A percentile compares a stretch with the other conserved stretches of the same genome.
Conservation (phyloP, 2,797 vertebrate genomes). For the Sebastes taczanowskii region DNA sequence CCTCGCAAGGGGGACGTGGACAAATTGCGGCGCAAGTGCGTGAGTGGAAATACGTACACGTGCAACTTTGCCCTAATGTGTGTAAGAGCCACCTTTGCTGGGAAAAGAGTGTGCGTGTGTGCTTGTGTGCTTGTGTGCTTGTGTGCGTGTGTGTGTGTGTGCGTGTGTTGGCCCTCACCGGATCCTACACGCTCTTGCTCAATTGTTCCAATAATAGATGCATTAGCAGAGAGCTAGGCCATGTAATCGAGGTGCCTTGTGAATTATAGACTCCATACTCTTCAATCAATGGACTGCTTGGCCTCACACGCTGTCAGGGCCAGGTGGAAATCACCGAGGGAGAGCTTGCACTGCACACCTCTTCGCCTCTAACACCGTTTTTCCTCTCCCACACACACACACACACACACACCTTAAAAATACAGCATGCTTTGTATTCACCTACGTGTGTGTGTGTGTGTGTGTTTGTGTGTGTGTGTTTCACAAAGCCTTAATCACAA, state of each 20-base stretch:
- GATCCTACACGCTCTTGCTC: constrained; percentile 10
- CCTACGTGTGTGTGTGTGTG: neutral
- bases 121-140: too few relatives aligned
- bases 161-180: neutral
- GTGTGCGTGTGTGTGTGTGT: too few relatives aligned
- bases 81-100: neutral
- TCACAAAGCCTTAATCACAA: neutral
- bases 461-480: neutral
- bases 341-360: neutral
- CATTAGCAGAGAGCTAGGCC: constrained; percentile 48
- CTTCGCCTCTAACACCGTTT: neutral
- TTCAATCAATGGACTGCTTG: constrained; percentile 51
- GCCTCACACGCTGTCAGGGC: constrained; percentile 26
- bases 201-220: constrained; percentile 58
- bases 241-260: constrained; percentile 51
- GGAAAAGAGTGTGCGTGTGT: neutral
- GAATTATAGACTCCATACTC: constrained; percentile 61
- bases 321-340: constrained; percentile 23
- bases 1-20: constrained; percentile 14
- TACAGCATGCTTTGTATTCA: neutral
- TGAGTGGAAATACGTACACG: neutral
- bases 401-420: neutral
- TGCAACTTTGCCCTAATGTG: neutral
- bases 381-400: neutral
- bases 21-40: constrained; percentile 32